These are phyloP conservation scores for Corbicula japonica DNA, from an alignment of 2,888 invertebrate species.

Conservation along the genomic window DNA sequence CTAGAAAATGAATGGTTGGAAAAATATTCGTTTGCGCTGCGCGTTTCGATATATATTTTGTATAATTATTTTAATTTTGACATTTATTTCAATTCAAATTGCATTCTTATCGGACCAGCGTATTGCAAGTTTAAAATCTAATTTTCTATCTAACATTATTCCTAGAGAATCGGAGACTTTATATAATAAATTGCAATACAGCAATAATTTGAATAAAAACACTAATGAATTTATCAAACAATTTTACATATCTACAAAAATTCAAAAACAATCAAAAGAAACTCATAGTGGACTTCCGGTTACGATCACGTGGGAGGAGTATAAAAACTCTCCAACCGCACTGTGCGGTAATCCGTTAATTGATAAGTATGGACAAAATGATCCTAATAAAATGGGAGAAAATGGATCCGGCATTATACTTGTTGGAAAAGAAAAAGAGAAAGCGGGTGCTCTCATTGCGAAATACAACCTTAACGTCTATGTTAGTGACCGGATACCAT, in stretches of 20 bases:
- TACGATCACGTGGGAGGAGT: constrained; percentile 64
- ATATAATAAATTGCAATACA: too few relatives aligned
- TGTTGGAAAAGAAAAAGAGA: constrained; percentile 52
- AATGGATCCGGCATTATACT: constrained; percentile 71
- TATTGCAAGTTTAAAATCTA: neutral
- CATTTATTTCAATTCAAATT: constrained; percentile 27
- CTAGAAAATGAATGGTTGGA: too few relatives aligned
- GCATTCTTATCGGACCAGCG: constrained; percentile 26
- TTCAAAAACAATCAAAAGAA: too few relatives aligned
- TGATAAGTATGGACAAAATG: constrained; percentile 73
- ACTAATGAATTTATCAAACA: too few relatives aligned
- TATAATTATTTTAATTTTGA: constrained; percentile 19
- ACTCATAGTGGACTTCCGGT: too few relatives aligned
- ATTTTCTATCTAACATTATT: neutral
- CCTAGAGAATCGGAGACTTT: too few relatives aligned
- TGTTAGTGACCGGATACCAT: constrained; percentile 76
- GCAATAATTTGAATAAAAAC: neutral
- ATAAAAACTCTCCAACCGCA: constrained; percentile 49
- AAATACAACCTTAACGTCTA: constrained; percentile 70
- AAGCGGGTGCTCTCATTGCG: constrained; percentile 43
- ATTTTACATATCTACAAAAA: too few relatives aligned
- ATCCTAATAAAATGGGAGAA: constrained; percentile 70
- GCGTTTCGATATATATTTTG: constrained; percentile 28
- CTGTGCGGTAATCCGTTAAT: constrained; percentile 74
- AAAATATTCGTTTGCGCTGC: constrained; percentile 13